Percentiles rank a stretch among this genome's conserved stretches.
phyloP scores from a whole-genome alignment of 2,797 vertebrate genomes.

The Acrossocheilus wenchowensis region DNA sequence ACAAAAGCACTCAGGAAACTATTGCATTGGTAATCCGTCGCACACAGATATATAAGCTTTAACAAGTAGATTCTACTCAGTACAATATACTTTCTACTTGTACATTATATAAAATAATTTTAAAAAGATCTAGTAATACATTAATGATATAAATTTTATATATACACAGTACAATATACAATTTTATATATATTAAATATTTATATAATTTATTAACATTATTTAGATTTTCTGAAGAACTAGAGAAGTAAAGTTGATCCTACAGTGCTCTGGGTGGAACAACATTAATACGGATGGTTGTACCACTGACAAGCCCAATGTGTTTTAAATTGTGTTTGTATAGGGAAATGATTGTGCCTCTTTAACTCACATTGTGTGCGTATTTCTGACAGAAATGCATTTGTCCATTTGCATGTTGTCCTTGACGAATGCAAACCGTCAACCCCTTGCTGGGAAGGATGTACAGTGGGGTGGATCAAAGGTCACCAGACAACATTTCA shows the following conservation, averaged over 20 bases:
- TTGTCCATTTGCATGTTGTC: slow-evolving; percentile 52
- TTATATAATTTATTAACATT: background rate
- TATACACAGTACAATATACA: background rate
- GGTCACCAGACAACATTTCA: slow-evolving; percentile 49
- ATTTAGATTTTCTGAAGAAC: background rate
- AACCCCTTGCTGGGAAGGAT: slow-evolving; percentile 29
- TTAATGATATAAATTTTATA: background rate
- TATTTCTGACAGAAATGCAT: slow-evolving; percentile 41
- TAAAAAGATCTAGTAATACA: background rate
- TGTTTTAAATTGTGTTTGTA: slow-evolving; percentile 16
- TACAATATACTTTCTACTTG: background rate
- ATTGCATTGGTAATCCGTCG: background rate
- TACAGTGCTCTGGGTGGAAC: background rate
- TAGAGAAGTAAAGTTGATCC: background rate
- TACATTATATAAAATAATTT: background rate
- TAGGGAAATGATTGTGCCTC: slow-evolving; percentile 10
- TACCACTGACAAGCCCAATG: slow-evolving; percentile 18
- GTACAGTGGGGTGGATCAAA: slow-evolving; percentile 45
- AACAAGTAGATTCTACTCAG: background rate
- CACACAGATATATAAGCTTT: background rate
- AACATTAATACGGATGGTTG: background rate
- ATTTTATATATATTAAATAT: background rate
- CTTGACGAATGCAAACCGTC: slow-evolving; percentile 31
- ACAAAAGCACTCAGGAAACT: slow-evolving; percentile 27
- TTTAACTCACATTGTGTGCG: background rate